phyloP scores from a whole-genome alignment of 2,113 vertebrate species.

The Motacilla alba region DNA sequence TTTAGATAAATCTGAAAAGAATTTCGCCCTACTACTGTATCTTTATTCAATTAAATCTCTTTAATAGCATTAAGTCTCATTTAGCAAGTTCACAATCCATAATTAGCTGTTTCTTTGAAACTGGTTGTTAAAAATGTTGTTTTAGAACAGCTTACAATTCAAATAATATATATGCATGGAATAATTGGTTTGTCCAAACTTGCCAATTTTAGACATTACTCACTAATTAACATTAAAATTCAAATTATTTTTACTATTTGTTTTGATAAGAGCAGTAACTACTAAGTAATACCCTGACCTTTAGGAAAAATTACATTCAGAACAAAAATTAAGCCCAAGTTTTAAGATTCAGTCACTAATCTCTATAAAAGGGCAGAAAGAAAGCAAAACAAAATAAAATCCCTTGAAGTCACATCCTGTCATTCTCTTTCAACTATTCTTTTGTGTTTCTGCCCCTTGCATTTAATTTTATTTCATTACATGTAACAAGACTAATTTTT shows the following conservation, averaged over 20 bases:
- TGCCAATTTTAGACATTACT: not conserved
- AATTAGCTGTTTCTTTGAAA: not conserved
- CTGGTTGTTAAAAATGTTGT: not conserved
- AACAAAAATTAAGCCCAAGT: not conserved
- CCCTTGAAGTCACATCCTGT: not conserved
- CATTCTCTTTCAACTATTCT: not conserved
- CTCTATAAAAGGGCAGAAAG: not conserved
- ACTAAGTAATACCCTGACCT: not conserved
- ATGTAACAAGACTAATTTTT: constrained; percentile 1
- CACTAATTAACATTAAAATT: not conserved
- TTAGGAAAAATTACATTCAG: not conserved
- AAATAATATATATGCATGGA: not conserved
- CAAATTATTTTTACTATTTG: not conserved
- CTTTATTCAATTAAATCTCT: not conserved
- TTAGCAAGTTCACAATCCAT: constrained; percentile 16
- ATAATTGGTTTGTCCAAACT: not conserved
- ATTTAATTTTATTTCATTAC: constrained; percentile 16
- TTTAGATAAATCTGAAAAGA: not conserved
- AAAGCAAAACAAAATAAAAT: not conserved
- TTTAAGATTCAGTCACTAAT: not conserved
- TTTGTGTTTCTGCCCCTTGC: not conserved
- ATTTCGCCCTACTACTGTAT: not conserved
- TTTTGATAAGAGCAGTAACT: not conserved
- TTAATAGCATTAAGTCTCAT: not conserved
- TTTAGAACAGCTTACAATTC: not conserved